These are phyloP conservation scores for Xylocopa sonorina DNA, from an alignment of 1,140 invertebrate species.

Conservation along the genomic window DNA sequence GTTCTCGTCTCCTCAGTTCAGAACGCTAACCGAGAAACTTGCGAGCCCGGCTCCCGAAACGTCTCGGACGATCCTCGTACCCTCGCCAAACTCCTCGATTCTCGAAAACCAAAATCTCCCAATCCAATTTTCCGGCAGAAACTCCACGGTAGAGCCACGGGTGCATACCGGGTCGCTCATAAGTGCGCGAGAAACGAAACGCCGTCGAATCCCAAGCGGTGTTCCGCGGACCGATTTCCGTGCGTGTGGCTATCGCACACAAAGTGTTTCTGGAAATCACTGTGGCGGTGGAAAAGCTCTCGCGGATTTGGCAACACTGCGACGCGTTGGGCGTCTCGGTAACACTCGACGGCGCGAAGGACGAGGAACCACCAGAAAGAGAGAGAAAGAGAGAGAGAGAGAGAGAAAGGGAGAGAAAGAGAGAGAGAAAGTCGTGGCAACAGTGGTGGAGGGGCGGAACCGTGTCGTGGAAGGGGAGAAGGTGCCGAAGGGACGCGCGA, in stretches of 20 bases:
- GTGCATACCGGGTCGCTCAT: background rate
- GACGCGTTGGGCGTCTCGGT: conserved; percentile 64
- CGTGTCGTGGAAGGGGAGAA: conserved; percentile 50
- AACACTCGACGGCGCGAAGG: conserved; percentile 66
- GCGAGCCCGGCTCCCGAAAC: too few relatives aligned
- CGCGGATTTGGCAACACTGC: conserved; percentile 69
- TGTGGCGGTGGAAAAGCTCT: conserved; percentile 54
- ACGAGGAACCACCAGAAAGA: conserved; percentile 50
- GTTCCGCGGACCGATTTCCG: conserved; percentile 15
- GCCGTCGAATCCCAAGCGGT: background rate
- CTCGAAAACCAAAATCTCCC: too few relatives aligned
- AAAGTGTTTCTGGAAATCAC: conserved; percentile 62
- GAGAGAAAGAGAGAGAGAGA: conserved; percentile 58
- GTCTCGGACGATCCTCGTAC: too few relatives aligned
- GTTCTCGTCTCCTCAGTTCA: too few relatives aligned
- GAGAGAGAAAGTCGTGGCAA: conserved; percentile 47
- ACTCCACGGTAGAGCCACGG: too few relatives aligned
- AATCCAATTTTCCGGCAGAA: too few relatives aligned
- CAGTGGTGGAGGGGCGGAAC: conserved; percentile 67
- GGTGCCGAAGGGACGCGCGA: conserved; percentile 40
- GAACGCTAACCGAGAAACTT: too few relatives aligned
- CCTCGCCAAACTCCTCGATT: too few relatives aligned
- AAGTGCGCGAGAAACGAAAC: background rate
- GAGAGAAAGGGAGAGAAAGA: conserved; percentile 55
- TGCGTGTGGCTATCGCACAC: conserved; percentile 41